Conservation (phyloP, 2,888 invertebrate species). For the Deroplatys truncata region DNA sequence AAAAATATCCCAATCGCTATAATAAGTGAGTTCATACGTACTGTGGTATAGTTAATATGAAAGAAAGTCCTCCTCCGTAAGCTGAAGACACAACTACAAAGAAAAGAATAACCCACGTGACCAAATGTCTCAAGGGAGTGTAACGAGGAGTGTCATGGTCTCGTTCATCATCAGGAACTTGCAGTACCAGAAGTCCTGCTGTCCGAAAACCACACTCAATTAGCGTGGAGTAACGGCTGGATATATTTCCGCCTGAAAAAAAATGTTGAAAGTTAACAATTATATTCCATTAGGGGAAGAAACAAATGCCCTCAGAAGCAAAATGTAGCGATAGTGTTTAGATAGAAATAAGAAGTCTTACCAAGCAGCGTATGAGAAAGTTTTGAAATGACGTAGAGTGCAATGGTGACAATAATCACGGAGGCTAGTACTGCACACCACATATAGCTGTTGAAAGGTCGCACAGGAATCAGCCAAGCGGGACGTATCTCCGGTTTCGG, state of each 20-base stretch:
- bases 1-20: too few relatives aligned
- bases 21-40: not conserved
- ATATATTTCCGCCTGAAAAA: not conserved
- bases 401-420: constrained; percentile 1
- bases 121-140: constrained; percentile 2
- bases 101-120: not conserved
- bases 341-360: not conserved
- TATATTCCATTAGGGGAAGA: not conserved
- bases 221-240: constrained; percentile 46
- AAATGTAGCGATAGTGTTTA: not conserved
- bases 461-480: constrained; percentile 22
- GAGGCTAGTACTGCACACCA: constrained; percentile 26
- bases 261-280: not conserved
- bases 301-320: not conserved
- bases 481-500: constrained; percentile 54
- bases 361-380: constrained; percentile 7
- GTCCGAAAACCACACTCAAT: constrained; percentile 33
- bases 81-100: not conserved
- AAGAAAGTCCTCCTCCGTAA: not conserved
- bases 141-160: not conserved
- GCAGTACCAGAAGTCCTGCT: constrained; percentile 24
- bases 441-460: constrained; percentile 23
- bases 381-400: constrained; percentile 1
- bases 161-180: constrained; percentile 15
- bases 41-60: not conserved